Conservation (phyloP, 1,140 invertebrate genomes). For the Brachionus rubens region DNA sequence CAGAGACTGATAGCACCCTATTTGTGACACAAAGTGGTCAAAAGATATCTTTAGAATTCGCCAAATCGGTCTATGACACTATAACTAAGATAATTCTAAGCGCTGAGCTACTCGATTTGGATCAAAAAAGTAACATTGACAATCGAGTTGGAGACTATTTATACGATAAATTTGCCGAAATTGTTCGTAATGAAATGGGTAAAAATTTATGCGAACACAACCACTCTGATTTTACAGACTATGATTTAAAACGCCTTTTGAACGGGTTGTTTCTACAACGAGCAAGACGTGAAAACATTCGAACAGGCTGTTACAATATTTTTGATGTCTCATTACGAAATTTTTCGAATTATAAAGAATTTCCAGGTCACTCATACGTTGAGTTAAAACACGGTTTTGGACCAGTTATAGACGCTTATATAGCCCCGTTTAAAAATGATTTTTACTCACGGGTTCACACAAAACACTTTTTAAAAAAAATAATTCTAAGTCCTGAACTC, state of each 20-base stretch:
- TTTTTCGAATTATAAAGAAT: constrained; percentile 41
- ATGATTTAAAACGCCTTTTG: constrained; percentile 8
- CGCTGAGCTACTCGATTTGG: not conserved
- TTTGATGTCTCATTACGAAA: constrained; percentile 39
- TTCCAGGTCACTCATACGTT: constrained; percentile 18
- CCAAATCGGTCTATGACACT: constrained; percentile 36
- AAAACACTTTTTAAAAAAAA: constrained; percentile 42
- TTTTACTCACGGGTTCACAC: constrained; percentile 3
- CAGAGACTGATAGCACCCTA: not conserved
- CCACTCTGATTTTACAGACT: not conserved
- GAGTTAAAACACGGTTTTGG: constrained; percentile 39
- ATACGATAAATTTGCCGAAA: constrained; percentile 41
- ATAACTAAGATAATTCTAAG: constrained; percentile 20
- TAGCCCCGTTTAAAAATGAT: constrained; percentile 6
- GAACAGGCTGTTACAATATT: constrained; percentile 36
- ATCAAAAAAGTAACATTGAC: not conserved
- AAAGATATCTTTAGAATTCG: constrained; percentile 17
- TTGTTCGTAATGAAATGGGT: constrained; percentile 26
- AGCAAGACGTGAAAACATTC: constrained; percentile 31
- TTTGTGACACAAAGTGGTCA: constrained; percentile 43
- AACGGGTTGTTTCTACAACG: constrained; percentile 4
- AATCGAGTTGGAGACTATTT: constrained; percentile 36
- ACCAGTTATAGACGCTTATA: constrained; percentile 15
- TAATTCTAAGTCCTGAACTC: constrained; percentile 15
- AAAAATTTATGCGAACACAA: constrained; percentile 15